These are phyloP conservation scores for Crioceris asparagi DNA, from an alignment of 2,888 invertebrate genomes.

Conservation along the genomic window DNA sequence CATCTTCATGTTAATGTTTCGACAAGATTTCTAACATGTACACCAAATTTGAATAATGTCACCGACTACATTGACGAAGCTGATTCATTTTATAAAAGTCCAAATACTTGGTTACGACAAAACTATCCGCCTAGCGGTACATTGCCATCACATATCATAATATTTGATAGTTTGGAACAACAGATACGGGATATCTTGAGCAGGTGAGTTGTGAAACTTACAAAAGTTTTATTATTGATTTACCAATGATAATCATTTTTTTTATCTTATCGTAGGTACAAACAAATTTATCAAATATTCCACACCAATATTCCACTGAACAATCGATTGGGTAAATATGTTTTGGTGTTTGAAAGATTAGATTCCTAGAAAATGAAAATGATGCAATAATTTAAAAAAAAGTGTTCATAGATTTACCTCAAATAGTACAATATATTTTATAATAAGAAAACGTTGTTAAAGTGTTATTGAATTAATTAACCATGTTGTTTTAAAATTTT, in stretches of 20 bases:
- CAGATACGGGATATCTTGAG: slow-evolving; percentile 29
- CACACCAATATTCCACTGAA: slow-evolving; percentile 49
- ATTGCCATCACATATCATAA: slow-evolving; percentile 59
- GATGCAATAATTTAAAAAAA: too few relatives aligned
- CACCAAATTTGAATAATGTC: slow-evolving; percentile 57
- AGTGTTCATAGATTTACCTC: too few relatives aligned
- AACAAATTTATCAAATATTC: slow-evolving; percentile 46
- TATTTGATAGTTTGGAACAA: slow-evolving; percentile 55
- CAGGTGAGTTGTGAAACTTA: too few relatives aligned
- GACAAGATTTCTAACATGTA: slow-evolving; percentile 71
- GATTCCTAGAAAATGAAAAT: too few relatives aligned
- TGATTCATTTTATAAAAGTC: slow-evolving; percentile 66
- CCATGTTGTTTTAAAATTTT: too few relatives aligned
- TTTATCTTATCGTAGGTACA: too few relatives aligned
- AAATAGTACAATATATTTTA: too few relatives aligned
- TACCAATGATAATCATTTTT: too few relatives aligned
- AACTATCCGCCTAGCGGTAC: slow-evolving; percentile 40
- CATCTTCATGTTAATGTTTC: slow-evolving; percentile 75
- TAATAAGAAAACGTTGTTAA: too few relatives aligned
- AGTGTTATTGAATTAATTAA: too few relatives aligned
- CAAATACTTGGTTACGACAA: slow-evolving; percentile 55
- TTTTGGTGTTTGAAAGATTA: slow-evolving; percentile 18
- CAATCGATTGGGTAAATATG: slow-evolving; percentile 28
- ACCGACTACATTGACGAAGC: slow-evolving; percentile 58
- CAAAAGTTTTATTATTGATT: too few relatives aligned